Evolutionary conservation across 2,113 vertebrate species (phyloP), one percentile per base, ranked within the genome.

Genomic region (Promerops cafer): DNA sequence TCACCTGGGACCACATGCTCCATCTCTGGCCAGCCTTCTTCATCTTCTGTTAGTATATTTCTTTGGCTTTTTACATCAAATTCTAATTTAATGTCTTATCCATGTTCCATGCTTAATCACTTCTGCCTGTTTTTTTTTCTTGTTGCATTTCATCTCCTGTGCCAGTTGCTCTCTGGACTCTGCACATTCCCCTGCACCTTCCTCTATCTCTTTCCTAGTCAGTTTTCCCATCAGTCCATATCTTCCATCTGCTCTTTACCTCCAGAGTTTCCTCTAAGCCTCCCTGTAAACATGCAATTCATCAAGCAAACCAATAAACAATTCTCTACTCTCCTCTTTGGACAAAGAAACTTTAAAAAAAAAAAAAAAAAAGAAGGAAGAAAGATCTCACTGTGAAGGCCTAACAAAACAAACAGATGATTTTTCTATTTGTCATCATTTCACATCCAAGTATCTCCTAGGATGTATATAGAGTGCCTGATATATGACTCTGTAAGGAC

Each of bases 231-330:
- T 57, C 69, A 68, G 14, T 64, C 37, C 2, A 1, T 16, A 27
- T 49, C 19, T 92, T 84, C 52, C 56, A 65, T 90, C 47, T 87
- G 49, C 16, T 57, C 14, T 75, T 47, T 78, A 64, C 10, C 44
- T 63, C 39, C 54, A 75, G 37, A 53, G 8, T 11, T 70, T 81
- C n/a, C 16, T 56, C 44, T 47, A 78, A 81, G 18, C 15, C 26
- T 85, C 18, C 8, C 39, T 61, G 24, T 53, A 84, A 93, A 68
- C 31, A 64, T 11, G 27, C 6, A 68, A 16, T 75, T 91, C 19
- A 75, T 84, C 80, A 92, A 47, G 13, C 39, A 90, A 91, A 82
- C 8, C 49, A 75, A 64, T 64, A 75, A 95, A 66, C 33, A 91
- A 39, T 44, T 66, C 28, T 75, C 42, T 63, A 35, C 15, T 52